Base-by-base conservation (phyloP, 2,888 invertebrate species). In the Amiota mariae region DNA sequence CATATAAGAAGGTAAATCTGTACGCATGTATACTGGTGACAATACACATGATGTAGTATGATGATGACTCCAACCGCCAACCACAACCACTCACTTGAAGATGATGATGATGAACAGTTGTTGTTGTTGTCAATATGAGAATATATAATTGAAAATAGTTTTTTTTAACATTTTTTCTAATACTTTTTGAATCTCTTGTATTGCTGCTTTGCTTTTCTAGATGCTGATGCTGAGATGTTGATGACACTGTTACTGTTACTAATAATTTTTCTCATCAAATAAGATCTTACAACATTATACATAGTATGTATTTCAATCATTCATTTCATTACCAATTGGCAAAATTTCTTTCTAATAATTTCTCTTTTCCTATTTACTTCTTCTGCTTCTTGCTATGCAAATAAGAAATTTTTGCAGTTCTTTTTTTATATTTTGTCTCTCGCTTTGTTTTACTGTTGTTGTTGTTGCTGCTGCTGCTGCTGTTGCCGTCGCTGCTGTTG, bases 241-340 rank as follows among this genome's bases (percentile, higher is more conserved):
- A 6, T 36, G 36, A 2, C 36, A 36, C 36, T 36, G 8, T 36
- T 6, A 36, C 36, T 36, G 36, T 6, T 36, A 36, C 36, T 6
- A 36, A 2, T 6, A 6, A 36, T 24, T 24, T 2, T 24, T 24
- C 36, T 36, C 36, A 36, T 36, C 36, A 36, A 2, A 24, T 24
- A 24, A 24, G 24, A 24, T 24, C 2, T 24, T 24, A 2, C 24
- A 24, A 24, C 24, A 2, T 36, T 0, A 36, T 6, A n/a, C n/a
- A n/a, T n/a, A n/a, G n/a, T n/a, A n/a, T n/a, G n/a, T n/a, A 6
- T 36, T 36, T 9, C 13, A 24, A 24, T 2, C 1, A 24, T 24
- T 24, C 20, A 63, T n/a, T 36, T 63, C 18, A 63, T 63, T n/a
- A 63, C 63, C 63, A 63, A 63, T 63, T 63, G 63, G 63, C 13